Evolutionary conservation across 2,797 vertebrate genomes (phyloP), one percentile per base, ranked within the genome.

Genomic region (Smutsia gigantea): DNA sequence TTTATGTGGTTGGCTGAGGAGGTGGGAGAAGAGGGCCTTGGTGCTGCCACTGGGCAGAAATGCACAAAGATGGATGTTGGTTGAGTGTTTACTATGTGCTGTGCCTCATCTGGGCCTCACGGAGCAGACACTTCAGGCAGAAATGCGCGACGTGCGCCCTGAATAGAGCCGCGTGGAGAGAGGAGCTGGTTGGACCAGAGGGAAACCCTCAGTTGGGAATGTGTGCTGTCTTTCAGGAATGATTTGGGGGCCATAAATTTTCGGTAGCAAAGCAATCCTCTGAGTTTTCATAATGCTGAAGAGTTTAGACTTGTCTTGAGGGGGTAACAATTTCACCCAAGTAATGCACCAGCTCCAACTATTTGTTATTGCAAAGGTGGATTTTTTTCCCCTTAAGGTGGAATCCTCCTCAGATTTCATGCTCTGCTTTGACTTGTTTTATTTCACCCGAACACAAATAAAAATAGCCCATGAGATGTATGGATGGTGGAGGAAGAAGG

Each of bases 131-230:
- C 75, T 10, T 13, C 8, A 7, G 93, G 84, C 55, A 69, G 79
- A 92, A 79, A 39, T 0, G 9, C 2, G 6, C 0, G 4, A 29
- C 15, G 72, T 2, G 57, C 3, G 8, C 72, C 90, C 84, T 1
- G 3, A 49, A 46, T 2, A 8, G 68, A 72, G 98, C 98, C 93
- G 95, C 8, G 85, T 6, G 12, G 61, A 83, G 90, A 97, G 98
- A 98, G 94, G 95, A 95, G 98, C 98, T 98, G 98, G 97, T 97
- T 98, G 98, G 98, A 98, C 98, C 98, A 98, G 96, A 98, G 98
- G 99, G 99, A 99, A 98, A 98, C 98, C 99, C 99, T 99, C 98
- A 96, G 98, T 98, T 97, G 99, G 99, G 99, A 99, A 99, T 99
- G 99, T 91, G 92, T 39, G 95, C 99, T 99, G 99, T 99, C 99